Evolutionary conservation across 2,797 vertebrate genomes (phyloP), one percentile per base, ranked within the genome.

Genomic region (Periparus ater): DNA sequence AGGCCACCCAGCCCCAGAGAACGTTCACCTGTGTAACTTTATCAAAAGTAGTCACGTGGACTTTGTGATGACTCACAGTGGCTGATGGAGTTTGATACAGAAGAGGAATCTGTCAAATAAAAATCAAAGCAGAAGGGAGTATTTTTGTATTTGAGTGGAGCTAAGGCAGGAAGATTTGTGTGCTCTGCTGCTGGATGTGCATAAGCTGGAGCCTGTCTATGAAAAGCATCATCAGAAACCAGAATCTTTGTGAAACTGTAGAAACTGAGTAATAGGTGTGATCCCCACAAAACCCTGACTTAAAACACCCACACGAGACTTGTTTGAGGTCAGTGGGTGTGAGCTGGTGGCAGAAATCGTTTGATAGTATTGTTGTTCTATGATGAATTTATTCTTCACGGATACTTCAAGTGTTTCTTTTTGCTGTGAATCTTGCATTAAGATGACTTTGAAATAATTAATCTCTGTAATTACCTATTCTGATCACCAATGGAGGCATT

Each of bases 331-430:
- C 20, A 20, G 25, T 10, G 48, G 27, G 12, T 73, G 11, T 30
- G 45, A 40, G 17, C 40, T 54, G 63, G 36, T 55, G 36, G 32
- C 32, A 74, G 29, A 85, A 88, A 23, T 25, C 42, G 6, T 72
- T 26, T 0, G 4, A 38, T 22, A n/a, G 18, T n/a, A 13, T 15
- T 71, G 7, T 1, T 10, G 5, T 20, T 60, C 57, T 20, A 14
- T 40, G 25, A 25, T 44, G n/a, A 10, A 53, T 55, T 75, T 78
- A 27, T 13, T 55, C 20, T n/a, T 50, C 4, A 1, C 9, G 40
- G 30, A 4, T 32, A 21, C 2, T 47, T n/a, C 14, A 36, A 70
- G 21, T 0, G 0, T 32, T 74, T 55, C 8, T 22, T 76, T 91
- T 61, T 67, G 18, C 36, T 78, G 20, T 23, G 40, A 34, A 13